Evolutionary conservation across 1,140 invertebrate species (phyloP), one percentile per base, ranked within the genome.

Genomic region (Holotrichia oblita): DNA sequence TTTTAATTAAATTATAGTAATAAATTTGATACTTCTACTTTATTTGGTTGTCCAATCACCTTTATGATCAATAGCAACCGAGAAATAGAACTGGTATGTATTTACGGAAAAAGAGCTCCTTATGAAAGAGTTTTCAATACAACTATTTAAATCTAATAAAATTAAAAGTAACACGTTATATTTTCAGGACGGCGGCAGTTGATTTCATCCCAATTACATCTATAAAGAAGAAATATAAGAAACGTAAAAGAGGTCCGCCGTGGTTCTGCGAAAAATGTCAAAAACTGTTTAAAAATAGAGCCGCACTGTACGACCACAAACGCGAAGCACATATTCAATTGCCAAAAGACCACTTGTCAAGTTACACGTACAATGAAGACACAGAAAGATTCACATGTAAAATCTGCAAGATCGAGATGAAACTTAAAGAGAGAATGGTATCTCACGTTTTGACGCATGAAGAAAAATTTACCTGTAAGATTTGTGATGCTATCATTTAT

Each of bases 371-470:
- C 61, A 83, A 84, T 61, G 74, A 80, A 41, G 42, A 74, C 9
- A 77, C 78, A 10, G 80, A 84, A 59, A 77, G 81, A 7, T 85
- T 80, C 64, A 81, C 80, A 24, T 85, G 84, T 72, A 81, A 79
- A 22, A 83, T 82, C n/a, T 85, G 84, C 69, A 82, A 82, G 4
- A 78, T 81, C 1, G 81, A 84, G 48, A 81, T 64, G 75, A 77
- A 81, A 73, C 78, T 79, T 2, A 74, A 81, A 59, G 79, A 83
- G 6, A 81, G 83, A 69, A 82, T 85, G 14, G 79, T 82, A 40
- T 82, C 82, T 27, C 84, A 85, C 64, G 77, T 83, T 0, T 77
- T 81, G 48, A 64, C 79, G 3, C 84, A 85, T 59, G 81, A 83
- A 61, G 79, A 81, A 61, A 81, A 82, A 55, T 82, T 80, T 41